Conservation (phyloP, 2,888 invertebrate genomes). For the Abrostola triplasia region DNA sequence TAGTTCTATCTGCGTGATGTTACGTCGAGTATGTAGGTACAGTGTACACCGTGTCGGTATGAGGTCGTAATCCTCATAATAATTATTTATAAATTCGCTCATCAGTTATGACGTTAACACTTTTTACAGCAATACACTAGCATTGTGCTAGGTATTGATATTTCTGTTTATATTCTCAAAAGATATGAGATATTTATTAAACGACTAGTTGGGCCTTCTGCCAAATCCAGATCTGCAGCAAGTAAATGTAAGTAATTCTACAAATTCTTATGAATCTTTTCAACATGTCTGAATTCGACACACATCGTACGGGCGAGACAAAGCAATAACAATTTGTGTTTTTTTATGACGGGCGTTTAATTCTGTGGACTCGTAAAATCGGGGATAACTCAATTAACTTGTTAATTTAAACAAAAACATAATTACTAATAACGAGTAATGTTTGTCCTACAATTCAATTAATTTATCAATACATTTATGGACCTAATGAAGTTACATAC, state of each 20-base stretch:
- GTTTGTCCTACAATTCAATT: constrained; percentile 5
- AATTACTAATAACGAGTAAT: constrained; percentile 12
- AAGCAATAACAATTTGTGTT: constrained; percentile 60
- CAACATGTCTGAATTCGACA: constrained; percentile 64
- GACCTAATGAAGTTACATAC: constrained; percentile 28
- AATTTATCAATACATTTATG: constrained; percentile 38
- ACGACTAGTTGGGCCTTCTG: constrained; percentile 72
- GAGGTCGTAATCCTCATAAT: constrained; percentile 52
- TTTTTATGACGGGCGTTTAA: constrained; percentile 60
- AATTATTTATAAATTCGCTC: constrained; percentile 54
- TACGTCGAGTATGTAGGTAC: constrained; percentile 9
- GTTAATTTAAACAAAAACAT: constrained; percentile 51
- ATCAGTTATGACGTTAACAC: constrained; percentile 40
- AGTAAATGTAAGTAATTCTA: constrained; percentile 64
- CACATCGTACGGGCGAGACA: constrained; percentile 60
- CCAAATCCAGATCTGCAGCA: constrained; percentile 76
- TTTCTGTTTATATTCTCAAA: constrained; percentile 68
- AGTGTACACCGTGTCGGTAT: constrained; percentile 26
- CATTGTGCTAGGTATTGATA: constrained; percentile 54
- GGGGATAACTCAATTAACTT: constrained; percentile 56
- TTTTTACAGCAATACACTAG: constrained; percentile 46
- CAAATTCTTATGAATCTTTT: constrained; percentile 73
- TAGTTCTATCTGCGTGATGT: neutral
- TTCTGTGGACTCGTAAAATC: constrained; percentile 59
- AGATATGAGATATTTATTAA: constrained; percentile 75